A percentile compares a stretch with the other conserved stretches of the same genome.
Conservation (phyloP, 2,797 vertebrate genomes). For the Varecia variegata region DNA sequence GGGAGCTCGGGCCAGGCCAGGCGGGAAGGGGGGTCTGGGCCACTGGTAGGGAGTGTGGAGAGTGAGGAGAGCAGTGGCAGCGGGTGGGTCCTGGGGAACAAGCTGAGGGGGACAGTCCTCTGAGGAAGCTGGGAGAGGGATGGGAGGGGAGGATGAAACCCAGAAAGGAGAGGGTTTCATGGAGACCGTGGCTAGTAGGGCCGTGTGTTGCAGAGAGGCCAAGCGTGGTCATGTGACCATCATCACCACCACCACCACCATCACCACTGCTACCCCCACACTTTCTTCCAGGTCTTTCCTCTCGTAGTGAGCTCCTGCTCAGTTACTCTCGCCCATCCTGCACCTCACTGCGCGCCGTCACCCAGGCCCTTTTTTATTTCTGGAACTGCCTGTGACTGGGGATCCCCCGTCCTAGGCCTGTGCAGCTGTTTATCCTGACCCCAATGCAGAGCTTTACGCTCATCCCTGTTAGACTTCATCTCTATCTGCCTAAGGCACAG, state of each 20-base stretch:
- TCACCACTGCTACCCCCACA: fast-evolving
- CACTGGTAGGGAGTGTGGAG: not conserved
- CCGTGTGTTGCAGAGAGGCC: not conserved
- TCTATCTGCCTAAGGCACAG: not conserved
- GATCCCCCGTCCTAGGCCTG: not conserved
- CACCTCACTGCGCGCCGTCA: fast-evolving
- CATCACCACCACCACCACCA: not conserved
- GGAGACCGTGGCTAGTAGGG: fast-evolving
- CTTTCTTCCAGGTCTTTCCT: not conserved
- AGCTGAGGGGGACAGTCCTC: not conserved
- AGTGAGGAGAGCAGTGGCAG: not conserved
- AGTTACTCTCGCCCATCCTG: not conserved
- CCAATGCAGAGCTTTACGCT: not conserved
- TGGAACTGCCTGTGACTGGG: not conserved
- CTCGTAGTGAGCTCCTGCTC: fast-evolving
- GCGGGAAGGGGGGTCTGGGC: not conserved
- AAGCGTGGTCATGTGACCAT: fast-evolving
- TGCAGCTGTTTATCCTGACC: too few relatives aligned
- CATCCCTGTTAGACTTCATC: not conserved
- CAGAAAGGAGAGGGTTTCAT: not conserved
- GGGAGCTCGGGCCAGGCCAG: not conserved
- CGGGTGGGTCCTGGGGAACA: not conserved
- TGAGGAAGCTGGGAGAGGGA: not conserved
- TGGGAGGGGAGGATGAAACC: not conserved
- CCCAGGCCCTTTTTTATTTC: not conserved